A percentile compares a stretch with the other conserved stretches of the same genome.
These are phyloP conservation scores for Pipra filicauda DNA, from an alignment of 2,113 vertebrate species.

Conservation along the genomic window DNA sequence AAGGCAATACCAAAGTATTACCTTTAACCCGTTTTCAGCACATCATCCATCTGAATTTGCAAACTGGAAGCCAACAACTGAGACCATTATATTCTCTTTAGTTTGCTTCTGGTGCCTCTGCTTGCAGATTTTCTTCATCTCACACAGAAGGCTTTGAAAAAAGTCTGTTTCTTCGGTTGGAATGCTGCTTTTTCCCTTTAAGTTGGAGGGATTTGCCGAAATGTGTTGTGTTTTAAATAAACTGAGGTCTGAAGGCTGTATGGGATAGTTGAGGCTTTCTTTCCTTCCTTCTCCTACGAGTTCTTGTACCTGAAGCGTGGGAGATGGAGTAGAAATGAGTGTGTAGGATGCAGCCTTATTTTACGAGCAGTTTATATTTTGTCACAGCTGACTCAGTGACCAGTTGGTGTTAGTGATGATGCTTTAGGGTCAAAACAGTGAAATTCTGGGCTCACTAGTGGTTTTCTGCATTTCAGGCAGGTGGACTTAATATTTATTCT, in stretches of 20 bases:
- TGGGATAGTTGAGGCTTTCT: not conserved
- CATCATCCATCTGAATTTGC: not conserved
- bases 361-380: not conserved
- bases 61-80: not conserved
- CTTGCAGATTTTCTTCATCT: not conserved
- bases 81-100: not conserved
- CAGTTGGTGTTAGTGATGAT: not conserved
- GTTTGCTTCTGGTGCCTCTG: not conserved
- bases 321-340: not conserved
- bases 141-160: not conserved
- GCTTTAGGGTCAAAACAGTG: not conserved
- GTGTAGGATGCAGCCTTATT: not conserved
- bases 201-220: not conserved
- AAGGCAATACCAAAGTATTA: not conserved
- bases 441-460: not conserved
- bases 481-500: not conserved
- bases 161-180: not conserved
- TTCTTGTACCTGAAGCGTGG: not conserved
- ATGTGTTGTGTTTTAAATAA: not conserved
- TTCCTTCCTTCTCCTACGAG: not conserved
- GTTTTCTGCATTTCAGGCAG: not conserved
- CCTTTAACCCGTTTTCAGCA: not conserved
- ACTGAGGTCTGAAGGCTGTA: not conserved
- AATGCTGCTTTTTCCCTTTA: not conserved
- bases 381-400: not conserved